These are phyloP conservation scores for Orchestia grillus DNA, from an alignment of 1,140 invertebrate species.

Conservation along the genomic window DNA sequence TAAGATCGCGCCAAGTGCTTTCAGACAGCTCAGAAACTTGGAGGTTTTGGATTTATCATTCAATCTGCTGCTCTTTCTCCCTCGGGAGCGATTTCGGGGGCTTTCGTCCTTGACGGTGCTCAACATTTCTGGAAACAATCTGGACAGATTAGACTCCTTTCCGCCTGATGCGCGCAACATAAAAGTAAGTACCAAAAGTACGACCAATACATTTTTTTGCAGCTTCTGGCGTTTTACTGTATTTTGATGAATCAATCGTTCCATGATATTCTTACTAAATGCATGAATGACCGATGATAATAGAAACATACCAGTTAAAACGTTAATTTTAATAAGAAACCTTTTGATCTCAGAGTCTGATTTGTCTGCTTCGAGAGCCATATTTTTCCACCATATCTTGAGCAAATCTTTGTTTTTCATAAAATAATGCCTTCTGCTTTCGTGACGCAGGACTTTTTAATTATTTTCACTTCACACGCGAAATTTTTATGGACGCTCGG, in stretches of 20 bases:
- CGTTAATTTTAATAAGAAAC: too few relatives aligned
- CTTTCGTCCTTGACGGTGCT: constrained; percentile 68
- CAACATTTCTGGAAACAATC: constrained; percentile 63
- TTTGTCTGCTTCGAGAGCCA: too few relatives aligned
- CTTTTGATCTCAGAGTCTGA: too few relatives aligned
- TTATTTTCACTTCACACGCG: too few relatives aligned
- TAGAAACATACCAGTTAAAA: not conserved
- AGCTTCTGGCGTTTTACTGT: not conserved
- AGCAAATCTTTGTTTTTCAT: too few relatives aligned
- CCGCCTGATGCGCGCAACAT: constrained; percentile 55
- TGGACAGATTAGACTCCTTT: constrained; percentile 64
- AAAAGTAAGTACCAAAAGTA: constrained; percentile 4
- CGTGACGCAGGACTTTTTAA: too few relatives aligned
- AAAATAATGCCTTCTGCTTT: too few relatives aligned
- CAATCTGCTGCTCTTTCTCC: constrained; percentile 87
- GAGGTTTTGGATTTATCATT: constrained; percentile 81
- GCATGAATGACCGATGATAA: not conserved
- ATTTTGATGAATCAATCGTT: not conserved
- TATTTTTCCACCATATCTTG: too few relatives aligned
- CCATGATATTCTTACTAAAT: not conserved
- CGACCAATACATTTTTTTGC: not conserved
- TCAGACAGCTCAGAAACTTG: constrained; percentile 71
- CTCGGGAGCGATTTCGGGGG: constrained; percentile 81
- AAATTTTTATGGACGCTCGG: too few relatives aligned
- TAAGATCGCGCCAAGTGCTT: constrained; percentile 82